Evolutionary conservation across 37 sponge, comb jelly and placozoan species (phyloP), one percentile per base, ranked within the genome.

Genomic region (Chondrilla cf. caribensis): DNA sequence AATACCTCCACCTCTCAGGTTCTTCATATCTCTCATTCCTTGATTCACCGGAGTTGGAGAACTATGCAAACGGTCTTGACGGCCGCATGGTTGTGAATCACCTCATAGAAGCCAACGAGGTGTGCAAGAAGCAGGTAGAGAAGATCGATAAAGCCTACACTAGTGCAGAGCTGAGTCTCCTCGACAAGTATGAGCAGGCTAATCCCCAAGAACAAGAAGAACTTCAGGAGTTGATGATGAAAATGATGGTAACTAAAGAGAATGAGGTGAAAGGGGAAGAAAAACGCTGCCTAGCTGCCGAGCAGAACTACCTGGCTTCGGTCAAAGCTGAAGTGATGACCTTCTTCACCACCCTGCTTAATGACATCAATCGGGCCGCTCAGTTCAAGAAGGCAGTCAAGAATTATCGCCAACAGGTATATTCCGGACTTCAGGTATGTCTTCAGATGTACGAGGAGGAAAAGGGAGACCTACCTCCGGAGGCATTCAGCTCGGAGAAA

Each of bases 401-500:
- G 21, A 18, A 32, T 32, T 70, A 70, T 38, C 39, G 71, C 8
- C 39, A 70, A 18, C 37, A 31, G 39, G 21, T 70, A 5, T 2
- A 36, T 38, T 36, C 5, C 6, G 71, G 71, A 8, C 38, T 70
- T 5, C 38, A 32, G 31, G 29, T 6, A 5, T 70, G 71, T 18
- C 37, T 31, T 17, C 39, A 32, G 39, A 6, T 70, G 71, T 70
- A 70, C 39, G 71, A 31, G 39, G 39, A 70, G 39, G 9, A 32
- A 9, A 37, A 15, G 8, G 71, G 29, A 17, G 71, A 29, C 21
- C 71, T 32, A 5, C 71, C 71, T 15, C 39, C 39, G 6, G 71
- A 70, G 71, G 71, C 29, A 29, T 70, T 38, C 39, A 37, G 40
- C 39, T 15, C 37, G 35, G 71, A 70, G 71, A 70, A 70, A 18